phyloP scores from a whole-genome alignment of 2,113 vertebrate species.

The Syngnathus scovelli region DNA sequence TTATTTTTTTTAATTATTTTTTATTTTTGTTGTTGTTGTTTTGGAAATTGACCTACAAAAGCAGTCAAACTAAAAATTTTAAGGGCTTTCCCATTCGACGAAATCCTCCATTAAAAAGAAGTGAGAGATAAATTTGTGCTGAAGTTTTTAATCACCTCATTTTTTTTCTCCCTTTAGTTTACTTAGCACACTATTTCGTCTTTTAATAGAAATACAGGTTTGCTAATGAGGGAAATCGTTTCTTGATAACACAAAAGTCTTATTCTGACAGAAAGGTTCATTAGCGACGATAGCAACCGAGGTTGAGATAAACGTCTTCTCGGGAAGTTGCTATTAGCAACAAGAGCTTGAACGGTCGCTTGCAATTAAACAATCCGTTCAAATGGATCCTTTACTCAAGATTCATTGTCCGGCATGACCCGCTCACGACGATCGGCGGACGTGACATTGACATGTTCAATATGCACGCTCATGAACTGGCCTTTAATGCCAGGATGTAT shows the following conservation, averaged over 20 bases:
- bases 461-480: not conserved
- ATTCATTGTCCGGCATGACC: not conserved
- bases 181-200: not conserved
- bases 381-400: not conserved
- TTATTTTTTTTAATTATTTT: no score
- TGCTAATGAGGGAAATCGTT: not conserved
- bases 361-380: conserved; percentile 1
- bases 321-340: conserved; percentile 2
- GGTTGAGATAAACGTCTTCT: not conserved
- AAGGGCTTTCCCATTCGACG: not conserved
- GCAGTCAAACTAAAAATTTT: not conserved
- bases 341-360: not conserved
- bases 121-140: not conserved
- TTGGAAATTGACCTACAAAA: no score
- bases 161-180: not conserved
- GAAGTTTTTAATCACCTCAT: not conserved
- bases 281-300: not conserved
- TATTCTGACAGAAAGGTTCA: not conserved
- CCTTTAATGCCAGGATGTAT: not conserved
- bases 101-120: not conserved
- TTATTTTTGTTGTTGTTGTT: no score
- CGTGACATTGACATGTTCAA: conserved; percentile 1
- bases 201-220: not conserved
- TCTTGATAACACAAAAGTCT: not conserved
- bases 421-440: not conserved